Evolutionary conservation across 2,888 invertebrate species (phyloP).

Genomic region (Standfussiana lucernea): DNA sequence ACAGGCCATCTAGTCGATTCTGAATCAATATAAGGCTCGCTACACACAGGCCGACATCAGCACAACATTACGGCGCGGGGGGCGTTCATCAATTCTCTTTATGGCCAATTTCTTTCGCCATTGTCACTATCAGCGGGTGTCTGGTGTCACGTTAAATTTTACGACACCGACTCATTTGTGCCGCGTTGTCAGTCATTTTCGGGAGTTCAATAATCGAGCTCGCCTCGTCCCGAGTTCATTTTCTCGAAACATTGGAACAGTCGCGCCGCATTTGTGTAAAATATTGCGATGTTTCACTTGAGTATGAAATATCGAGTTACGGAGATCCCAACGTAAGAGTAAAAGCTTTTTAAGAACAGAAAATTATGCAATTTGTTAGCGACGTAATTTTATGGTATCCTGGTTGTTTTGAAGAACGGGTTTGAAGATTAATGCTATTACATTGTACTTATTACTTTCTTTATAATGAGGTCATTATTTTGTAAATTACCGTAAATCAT

Average conservation of each 20-base stretch:
- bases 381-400: conserved; percentile 32
- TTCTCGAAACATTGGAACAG: conserved; percentile 59
- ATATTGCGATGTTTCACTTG: conserved; percentile 48
- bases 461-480: conserved; percentile 21
- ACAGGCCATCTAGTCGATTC: conserved; percentile 66
- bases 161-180: conserved; percentile 86
- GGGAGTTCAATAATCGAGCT: conserved; percentile 71
- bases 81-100: conserved; percentile 87
- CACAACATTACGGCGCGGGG: conserved; percentile 67
- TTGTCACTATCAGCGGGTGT: conserved; percentile 85
- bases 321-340: conserved; percentile 14
- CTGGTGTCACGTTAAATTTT: conserved; percentile 87
- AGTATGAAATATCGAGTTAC: conserved; percentile 38
- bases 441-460: conserved; percentile 14
- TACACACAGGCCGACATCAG: conserved; percentile 73
- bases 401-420: conserved; percentile 1
- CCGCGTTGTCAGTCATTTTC: conserved; percentile 82
- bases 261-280: conserved; percentile 42
- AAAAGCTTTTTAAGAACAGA: conserved; percentile 48
- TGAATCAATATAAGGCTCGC: conserved; percentile 74
- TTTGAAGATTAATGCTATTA: conserved; percentile 17
- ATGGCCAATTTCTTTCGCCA: conserved; percentile 86
- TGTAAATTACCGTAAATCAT: conserved; percentile 20
- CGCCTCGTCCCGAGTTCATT: conserved; percentile 62
- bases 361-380: conserved; percentile 52